These are phyloP conservation scores for Halyomorpha halys DNA, from an alignment of 1,140 invertebrate genomes.

Conservation along the genomic window DNA sequence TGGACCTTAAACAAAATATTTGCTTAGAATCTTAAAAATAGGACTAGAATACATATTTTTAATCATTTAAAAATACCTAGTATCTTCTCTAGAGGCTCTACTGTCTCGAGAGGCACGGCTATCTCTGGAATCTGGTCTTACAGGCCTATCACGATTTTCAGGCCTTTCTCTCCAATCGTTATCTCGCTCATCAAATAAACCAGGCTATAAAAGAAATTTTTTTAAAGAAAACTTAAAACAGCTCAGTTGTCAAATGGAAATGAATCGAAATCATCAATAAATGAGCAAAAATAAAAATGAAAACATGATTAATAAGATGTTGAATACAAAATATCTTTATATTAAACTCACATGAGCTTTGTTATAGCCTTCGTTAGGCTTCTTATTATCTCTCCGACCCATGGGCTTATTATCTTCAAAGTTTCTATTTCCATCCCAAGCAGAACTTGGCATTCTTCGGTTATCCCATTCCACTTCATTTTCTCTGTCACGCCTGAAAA, in stretches of 20 bases:
- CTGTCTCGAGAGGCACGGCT: constrained; percentile 41
- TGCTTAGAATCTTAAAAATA: background rate
- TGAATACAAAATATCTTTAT: background rate
- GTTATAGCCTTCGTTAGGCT: constrained; percentile 5
- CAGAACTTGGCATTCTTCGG: background rate
- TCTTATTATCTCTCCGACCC: constrained; percentile 18
- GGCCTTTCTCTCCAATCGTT: background rate
- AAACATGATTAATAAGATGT: background rate
- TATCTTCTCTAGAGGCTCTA: constrained; percentile 36
- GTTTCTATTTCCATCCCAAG: constrained; percentile 15
- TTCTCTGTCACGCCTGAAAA: constrained; percentile 7
- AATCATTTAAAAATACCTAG: background rate
- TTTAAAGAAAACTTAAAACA: background rate
- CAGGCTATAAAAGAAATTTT: background rate
- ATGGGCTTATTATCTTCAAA: constrained; percentile 16
- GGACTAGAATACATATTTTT: no score
- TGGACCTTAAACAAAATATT: constrained; percentile 15
- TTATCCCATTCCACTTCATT: constrained; percentile 17
- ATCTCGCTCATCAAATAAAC: constrained; percentile 1
- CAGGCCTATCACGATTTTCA: constrained; percentile 35
- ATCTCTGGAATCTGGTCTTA: constrained; percentile 43
- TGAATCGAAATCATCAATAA: no score
- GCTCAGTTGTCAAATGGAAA: no score
- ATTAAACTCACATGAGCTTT: background rate
- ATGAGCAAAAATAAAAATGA: no score